Conservation (phyloP, 2,888 invertebrate genomes). For the Entomobrya multifasciata region DNA sequence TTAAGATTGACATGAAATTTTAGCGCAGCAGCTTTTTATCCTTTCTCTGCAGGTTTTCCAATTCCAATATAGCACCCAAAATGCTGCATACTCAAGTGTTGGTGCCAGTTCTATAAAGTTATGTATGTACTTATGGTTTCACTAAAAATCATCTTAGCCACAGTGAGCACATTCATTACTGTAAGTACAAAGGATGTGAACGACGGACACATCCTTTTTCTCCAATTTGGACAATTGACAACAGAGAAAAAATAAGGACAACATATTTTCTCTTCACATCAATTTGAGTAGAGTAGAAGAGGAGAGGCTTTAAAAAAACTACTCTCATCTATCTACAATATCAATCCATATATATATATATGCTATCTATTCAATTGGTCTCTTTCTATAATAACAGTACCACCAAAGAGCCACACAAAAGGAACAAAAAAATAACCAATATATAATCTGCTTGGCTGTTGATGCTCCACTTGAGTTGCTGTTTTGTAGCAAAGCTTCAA, state of each 20-base stretch:
- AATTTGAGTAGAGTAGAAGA: slow-evolving; percentile 41
- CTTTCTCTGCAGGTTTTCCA: slow-evolving; percentile 29
- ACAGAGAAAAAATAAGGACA: slow-evolving; percentile 47
- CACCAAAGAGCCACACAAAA: slow-evolving; percentile 45
- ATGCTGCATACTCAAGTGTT: slow-evolving; percentile 1
- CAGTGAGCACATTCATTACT: background rate
- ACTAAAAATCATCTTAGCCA: background rate
- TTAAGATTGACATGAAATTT: slow-evolving; percentile 49
- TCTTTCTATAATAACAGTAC: slow-evolving; percentile 41
- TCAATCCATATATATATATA: slow-evolving; percentile 28
- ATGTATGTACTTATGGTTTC: background rate
- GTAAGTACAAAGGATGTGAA: slow-evolving; percentile 19
- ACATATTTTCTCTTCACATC: slow-evolving; percentile 49
- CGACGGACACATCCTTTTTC: slow-evolving; percentile 40
- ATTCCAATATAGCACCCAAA: slow-evolving; percentile 33
- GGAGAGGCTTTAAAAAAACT: slow-evolving; percentile 38
- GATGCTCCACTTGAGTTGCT: background rate
- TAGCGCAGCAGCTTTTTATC: slow-evolving; percentile 46
- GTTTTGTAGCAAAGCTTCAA: slow-evolving; percentile 12
- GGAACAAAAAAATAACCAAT: slow-evolving; percentile 38
- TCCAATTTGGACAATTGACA: slow-evolving; percentile 61
- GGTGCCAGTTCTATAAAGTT: background rate
- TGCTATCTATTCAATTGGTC: slow-evolving; percentile 65
- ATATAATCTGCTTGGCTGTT: slow-evolving; percentile 48
- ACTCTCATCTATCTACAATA: slow-evolving; percentile 42